Conservation (phyloP, 2,888 invertebrate species). For the Hecatera dysodea region DNA sequence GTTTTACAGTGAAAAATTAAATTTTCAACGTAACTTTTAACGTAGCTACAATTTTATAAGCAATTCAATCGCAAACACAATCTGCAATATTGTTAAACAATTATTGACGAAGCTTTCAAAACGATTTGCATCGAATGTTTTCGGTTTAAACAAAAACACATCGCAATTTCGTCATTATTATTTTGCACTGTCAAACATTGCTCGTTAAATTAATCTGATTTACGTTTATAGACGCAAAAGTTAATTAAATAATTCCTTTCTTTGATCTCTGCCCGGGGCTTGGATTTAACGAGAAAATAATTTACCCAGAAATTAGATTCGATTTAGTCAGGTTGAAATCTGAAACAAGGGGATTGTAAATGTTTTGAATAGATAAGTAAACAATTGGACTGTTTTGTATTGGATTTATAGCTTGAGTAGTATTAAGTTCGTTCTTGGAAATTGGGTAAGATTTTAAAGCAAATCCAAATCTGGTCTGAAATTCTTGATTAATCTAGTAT, state of each 20-base stretch:
- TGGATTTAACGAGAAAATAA: constrained; percentile 67
- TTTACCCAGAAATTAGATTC: constrained; percentile 64
- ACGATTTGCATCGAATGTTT: constrained; percentile 10
- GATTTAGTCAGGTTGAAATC: constrained; percentile 63
- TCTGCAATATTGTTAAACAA: constrained; percentile 31
- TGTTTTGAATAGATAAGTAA: constrained; percentile 62
- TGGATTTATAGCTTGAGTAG: constrained; percentile 16
- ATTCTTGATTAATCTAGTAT: not conserved
- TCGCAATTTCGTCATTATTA: constrained; percentile 25
- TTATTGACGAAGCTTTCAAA: constrained; percentile 38
- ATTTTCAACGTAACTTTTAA: no score
- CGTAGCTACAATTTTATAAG: constrained; percentile 9
- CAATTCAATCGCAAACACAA: not conserved
- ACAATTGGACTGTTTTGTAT: constrained; percentile 55
- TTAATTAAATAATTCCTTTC: constrained; percentile 72
- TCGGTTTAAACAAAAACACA: constrained; percentile 25
- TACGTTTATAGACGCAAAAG: constrained; percentile 65
- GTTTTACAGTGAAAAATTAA: no score
- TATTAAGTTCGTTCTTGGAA: constrained; percentile 33
- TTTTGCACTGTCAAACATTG: constrained; percentile 34
- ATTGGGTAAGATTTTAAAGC: not conserved
- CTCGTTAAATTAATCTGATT: constrained; percentile 49
- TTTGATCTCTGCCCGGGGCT: constrained; percentile 69
- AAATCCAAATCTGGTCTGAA: not conserved
- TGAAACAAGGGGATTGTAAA: constrained; percentile 50